Evolutionary conservation across 2,797 vertebrate genomes (phyloP).

Genomic region (Myotis findleyi): DNA sequence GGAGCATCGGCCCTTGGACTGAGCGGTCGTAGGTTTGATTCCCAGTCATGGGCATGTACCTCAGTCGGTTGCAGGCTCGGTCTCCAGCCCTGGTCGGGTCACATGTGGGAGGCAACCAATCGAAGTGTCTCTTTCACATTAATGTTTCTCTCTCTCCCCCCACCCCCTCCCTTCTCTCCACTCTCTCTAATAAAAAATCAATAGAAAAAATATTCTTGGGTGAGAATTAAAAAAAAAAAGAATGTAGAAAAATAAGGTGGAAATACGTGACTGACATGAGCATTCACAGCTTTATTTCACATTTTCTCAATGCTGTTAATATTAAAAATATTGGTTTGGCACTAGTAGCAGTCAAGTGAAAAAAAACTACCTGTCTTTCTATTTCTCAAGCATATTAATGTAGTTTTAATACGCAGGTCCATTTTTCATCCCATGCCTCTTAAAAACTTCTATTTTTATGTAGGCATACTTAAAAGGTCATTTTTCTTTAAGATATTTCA

Average conservation of each 20-base stretch:
- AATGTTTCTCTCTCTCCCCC: neutral
- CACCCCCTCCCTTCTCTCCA: neutral
- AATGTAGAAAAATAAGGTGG: too few species aligned
- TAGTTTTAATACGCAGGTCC: neutral
- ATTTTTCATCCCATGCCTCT: neutral
- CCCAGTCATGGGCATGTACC: neutral
- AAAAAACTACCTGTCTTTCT: neutral
- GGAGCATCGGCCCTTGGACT: neutral
- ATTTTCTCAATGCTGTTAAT: neutral
- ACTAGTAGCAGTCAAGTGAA: neutral
- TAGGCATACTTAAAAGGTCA: neutral
- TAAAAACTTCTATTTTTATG: neutral
- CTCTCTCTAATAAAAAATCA: neutral
- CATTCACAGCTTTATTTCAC: neutral
- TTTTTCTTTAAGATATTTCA: slow-evolving; percentile 1
- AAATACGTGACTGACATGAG: too few species aligned
- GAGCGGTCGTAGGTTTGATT: neutral
- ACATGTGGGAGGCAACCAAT: neutral
- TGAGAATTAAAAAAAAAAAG: neutral
- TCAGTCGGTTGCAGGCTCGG: neutral
- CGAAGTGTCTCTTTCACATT: neutral
- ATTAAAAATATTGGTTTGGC: neutral
- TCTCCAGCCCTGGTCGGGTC: neutral
- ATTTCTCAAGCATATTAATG: slow-evolving; percentile 1
- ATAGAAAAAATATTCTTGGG: neutral